Conservation (phyloP, 2,113 vertebrate genomes). For the Gallinago jamesoni region DNA sequence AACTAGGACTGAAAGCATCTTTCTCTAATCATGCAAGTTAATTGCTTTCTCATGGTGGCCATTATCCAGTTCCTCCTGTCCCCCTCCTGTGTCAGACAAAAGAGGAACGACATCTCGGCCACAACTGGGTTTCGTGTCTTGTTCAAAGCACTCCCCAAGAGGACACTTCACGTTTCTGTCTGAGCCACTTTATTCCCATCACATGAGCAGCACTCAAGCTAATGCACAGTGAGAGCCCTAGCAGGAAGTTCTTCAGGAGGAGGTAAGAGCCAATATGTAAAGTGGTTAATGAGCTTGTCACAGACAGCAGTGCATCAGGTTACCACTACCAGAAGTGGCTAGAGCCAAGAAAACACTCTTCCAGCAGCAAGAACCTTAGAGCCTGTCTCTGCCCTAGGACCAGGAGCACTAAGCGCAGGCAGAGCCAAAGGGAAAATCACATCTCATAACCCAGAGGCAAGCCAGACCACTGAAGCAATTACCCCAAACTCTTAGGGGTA, state of each 20-base stretch:
- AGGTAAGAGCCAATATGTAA: neutral
- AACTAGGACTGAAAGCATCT: neutral
- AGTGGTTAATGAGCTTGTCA: conserved; percentile 26
- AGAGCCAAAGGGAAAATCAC: neutral
- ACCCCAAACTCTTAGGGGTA: neutral
- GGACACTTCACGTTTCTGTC: neutral
- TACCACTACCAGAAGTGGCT: neutral
- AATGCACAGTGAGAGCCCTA: neutral
- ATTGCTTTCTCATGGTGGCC: neutral
- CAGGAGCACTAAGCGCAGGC: neutral
- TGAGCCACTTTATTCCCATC: neutral
- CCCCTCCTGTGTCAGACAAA: neutral
- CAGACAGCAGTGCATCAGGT: neutral
- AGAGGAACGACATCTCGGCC: neutral
- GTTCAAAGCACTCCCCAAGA: neutral
- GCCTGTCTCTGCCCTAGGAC: neutral
- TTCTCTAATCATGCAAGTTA: neutral
- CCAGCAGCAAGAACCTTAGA: neutral
- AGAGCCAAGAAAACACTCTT: neutral
- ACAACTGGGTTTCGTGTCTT: neutral
- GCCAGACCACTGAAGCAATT: neutral
- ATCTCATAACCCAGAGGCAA: neutral
- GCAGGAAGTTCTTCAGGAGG: neutral
- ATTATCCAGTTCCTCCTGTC: neutral
- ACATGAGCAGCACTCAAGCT: neutral